Evolutionary conservation across 1,140 invertebrate species (phyloP), one percentile per base, ranked within the genome.

Genomic region (Bombyx mori): DNA sequence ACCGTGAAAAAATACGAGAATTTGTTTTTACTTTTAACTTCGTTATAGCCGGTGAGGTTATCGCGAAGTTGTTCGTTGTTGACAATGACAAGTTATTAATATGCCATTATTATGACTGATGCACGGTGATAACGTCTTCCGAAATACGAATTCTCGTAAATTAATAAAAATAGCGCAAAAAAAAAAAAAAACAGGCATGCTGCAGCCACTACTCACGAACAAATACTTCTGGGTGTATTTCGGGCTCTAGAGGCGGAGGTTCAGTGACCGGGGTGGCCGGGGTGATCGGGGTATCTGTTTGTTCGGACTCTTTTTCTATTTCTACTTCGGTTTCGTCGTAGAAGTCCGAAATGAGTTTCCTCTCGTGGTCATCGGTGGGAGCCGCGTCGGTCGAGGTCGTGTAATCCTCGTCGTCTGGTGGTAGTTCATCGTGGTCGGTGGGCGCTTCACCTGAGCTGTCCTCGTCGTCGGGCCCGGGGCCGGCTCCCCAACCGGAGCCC

Each of bases 201-300:
- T 71, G 64, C 75, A 79, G 82, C 80, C 75, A 71, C 85, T 88
- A 88, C 87, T 88, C 84, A 88, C 86, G 78, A 87, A 74, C 72
- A 64, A 75, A 66, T 73, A 78, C 70, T 75, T 79, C 72, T 71
- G 58, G 65, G 65, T 63, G 69, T 68, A 67, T 79, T 51, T 51
- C 65, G 70, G 71, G 59, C 60, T 62, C 62, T 68, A 56, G 65
- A 68, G 65, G 62, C 56, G 69, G 67, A 56, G 51, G 56, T 54
- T 74, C 69, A 51, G 71, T 65, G 43, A 55, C 58, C 54, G 47
- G 46, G 52, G 44, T 44, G 6, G 44, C 56, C 45, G 68, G 62
- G 45, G 50, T 67, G 52, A 71, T 67, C 68, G 72, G 69, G 56
- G 44, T 59, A 35, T 66, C 59, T 57, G 63, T 55, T 48, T 65